phyloP scores from a whole-genome alignment of 2,113 vertebrate species.

The Ctenomys sociabilis region DNA sequence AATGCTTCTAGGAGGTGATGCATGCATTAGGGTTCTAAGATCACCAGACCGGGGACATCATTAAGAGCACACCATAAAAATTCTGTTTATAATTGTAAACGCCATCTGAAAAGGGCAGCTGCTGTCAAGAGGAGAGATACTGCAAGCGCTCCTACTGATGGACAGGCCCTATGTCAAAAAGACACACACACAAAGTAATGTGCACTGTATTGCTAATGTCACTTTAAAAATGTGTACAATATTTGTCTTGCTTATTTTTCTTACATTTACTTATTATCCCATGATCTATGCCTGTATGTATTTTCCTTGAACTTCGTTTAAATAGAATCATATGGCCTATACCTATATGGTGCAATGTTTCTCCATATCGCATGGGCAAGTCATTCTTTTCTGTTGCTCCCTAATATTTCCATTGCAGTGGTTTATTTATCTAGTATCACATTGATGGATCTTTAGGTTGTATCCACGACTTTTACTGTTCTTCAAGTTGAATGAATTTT shows the following conservation, averaged over 20 bases:
- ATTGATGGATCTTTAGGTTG: neutral
- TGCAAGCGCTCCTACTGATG: neutral
- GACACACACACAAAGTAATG: neutral
- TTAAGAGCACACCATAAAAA: neutral
- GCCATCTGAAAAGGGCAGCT: neutral
- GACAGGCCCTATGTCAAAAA: too few relatives aligned
- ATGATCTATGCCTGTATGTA: neutral
- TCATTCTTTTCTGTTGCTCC: neutral
- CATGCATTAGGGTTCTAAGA: neutral
- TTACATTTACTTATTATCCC: neutral
- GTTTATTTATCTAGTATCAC: neutral
- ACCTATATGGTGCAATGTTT: too few relatives aligned
- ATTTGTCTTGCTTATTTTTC: too few relatives aligned
- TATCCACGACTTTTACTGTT: neutral
- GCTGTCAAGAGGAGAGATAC: neutral
- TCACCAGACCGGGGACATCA: neutral
- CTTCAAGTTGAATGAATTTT: constrained; percentile 60
- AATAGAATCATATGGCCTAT: too few relatives aligned
- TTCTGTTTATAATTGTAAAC: neutral
- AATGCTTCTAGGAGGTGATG: neutral
- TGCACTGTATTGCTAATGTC: neutral
- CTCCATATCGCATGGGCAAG: too few relatives aligned
- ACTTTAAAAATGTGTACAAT: neutral
- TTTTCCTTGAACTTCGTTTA: too few relatives aligned
- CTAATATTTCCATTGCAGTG: too few relatives aligned